Evolutionary conservation across 2,113 vertebrate genomes (phyloP).

Genomic region (Passer domesticus): DNA sequence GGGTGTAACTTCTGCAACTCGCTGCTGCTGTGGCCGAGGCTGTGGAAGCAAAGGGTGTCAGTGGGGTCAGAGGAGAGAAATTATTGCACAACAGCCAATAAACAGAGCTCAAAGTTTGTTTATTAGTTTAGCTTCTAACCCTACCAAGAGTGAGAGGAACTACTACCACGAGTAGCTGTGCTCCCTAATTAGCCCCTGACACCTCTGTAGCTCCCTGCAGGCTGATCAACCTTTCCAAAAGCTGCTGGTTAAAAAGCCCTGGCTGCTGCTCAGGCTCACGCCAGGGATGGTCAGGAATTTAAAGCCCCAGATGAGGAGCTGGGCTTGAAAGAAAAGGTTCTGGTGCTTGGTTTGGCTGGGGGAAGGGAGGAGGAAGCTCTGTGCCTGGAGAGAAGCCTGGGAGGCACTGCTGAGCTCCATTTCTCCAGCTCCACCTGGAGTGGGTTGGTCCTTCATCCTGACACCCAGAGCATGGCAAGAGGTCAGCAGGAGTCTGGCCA

Average conservation of each 20-base stretch:
- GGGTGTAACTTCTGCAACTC: not conserved
- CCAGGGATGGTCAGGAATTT: not conserved
- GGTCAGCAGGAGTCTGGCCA: not conserved
- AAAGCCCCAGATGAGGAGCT: not conserved
- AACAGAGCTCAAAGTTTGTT: not conserved
- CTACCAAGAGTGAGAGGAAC: not conserved
- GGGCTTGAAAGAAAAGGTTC: not conserved
- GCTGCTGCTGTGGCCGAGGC: not conserved
- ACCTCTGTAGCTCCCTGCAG: not conserved
- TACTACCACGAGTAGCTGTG: not conserved
- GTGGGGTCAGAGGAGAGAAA: not conserved
- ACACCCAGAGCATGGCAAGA: not conserved
- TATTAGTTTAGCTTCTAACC: not conserved
- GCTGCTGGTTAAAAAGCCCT: not conserved
- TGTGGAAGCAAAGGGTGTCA: slow-evolving; percentile 6
- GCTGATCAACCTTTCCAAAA: not conserved
- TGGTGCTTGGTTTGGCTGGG: not conserved
- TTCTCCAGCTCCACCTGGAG: not conserved
- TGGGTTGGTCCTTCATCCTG: rapidly evolving
- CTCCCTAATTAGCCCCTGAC: not conserved
- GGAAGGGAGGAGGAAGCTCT: not conserved
- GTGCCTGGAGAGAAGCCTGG: not conserved
- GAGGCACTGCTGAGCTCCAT: not conserved
- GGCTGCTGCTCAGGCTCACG: not conserved
- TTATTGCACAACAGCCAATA: not conserved